Conservation (phyloP, 2,797 vertebrate genomes). For the Anas acuta region DNA sequence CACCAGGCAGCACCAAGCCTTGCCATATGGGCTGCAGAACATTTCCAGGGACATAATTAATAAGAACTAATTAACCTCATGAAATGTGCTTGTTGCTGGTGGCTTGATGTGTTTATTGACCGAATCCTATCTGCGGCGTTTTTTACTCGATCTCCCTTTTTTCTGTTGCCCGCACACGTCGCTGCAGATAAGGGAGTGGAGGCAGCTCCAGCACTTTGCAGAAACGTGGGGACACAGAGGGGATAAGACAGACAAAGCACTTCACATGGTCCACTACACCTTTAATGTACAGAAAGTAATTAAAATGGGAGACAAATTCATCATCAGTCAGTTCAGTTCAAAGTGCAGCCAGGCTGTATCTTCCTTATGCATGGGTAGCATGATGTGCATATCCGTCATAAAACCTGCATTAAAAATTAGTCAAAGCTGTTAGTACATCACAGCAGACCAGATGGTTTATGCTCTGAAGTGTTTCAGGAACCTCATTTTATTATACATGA, state of each 20-base stretch:
- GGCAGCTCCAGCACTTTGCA: not conserved
- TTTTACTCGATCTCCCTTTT: not conserved
- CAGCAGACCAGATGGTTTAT: slow-evolving; percentile 68
- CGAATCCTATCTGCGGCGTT: not conserved
- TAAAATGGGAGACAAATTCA: slow-evolving; percentile 66
- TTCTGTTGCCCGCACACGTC: not conserved
- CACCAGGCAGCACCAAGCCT: not conserved
- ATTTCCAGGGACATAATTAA: slow-evolving; percentile 34
- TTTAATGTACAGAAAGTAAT: slow-evolving; percentile 64
- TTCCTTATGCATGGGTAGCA: slow-evolving; percentile 43
- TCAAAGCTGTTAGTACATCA: slow-evolving; percentile 55
- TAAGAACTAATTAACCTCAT: slow-evolving; percentile 44
- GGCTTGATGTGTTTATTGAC: not conserved
- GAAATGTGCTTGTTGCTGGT: not conserved
- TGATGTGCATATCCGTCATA: slow-evolving; percentile 52
- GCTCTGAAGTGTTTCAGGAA: slow-evolving; percentile 62
- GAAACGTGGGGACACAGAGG: not conserved
- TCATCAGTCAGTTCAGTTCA: not conserved
- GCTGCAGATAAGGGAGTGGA: not conserved
- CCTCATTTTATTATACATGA: slow-evolving; percentile 46
- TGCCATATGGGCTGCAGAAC: not conserved
- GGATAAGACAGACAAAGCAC: slow-evolving; percentile 20
- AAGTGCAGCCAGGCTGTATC: slow-evolving; percentile 18
- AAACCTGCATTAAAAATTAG: slow-evolving; percentile 67
- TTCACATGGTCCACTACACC: slow-evolving; percentile 41